Evolutionary conservation across 1,140 invertebrate species (phyloP).

Genomic region (Drosophila repletoides): DNA sequence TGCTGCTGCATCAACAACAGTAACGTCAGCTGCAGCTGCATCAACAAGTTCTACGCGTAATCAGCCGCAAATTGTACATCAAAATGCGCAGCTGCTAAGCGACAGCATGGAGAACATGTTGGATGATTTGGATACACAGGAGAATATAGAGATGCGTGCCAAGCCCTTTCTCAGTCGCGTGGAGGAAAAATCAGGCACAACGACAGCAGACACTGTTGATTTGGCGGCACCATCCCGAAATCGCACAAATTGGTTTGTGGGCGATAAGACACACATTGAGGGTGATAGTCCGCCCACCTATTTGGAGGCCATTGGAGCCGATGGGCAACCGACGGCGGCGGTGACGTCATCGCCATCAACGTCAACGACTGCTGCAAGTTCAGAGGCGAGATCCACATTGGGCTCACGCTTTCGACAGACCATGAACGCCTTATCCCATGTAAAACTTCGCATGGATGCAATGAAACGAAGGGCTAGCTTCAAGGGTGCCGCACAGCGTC

Average conservation of each 20-base stretch:
- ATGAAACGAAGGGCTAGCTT: slow-evolving; percentile 74
- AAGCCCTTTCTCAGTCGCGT: slow-evolving; percentile 55
- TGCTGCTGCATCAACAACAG: background rate
- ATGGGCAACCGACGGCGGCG: slow-evolving; percentile 8
- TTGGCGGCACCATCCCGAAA: slow-evolving; percentile 46
- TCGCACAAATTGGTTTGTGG: slow-evolving; percentile 76
- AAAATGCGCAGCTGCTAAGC: slow-evolving; percentile 67
- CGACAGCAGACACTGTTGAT: slow-evolving; percentile 36
- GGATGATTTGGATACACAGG: slow-evolving; percentile 21
- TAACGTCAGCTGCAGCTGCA: background rate
- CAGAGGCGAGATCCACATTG: slow-evolving; percentile 35
- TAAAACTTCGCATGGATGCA: slow-evolving; percentile 67
- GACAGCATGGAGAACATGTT: slow-evolving; percentile 74
- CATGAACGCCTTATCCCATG: slow-evolving; percentile 64
- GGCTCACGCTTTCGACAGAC: slow-evolving; percentile 61
- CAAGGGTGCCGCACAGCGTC: slow-evolving; percentile 36
- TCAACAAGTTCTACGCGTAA: background rate
- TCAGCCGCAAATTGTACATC: slow-evolving; percentile 70
- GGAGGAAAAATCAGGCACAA: slow-evolving; percentile 35
- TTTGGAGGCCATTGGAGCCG: slow-evolving; percentile 66
- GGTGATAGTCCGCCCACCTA: slow-evolving; percentile 77
- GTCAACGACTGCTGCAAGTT: background rate
- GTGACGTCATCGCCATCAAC: background rate
- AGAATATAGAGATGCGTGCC: slow-evolving; percentile 27
- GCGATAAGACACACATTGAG: slow-evolving; percentile 54